Conservation (phyloP, 1,140 invertebrate genomes). For the Ips typographus region DNA sequence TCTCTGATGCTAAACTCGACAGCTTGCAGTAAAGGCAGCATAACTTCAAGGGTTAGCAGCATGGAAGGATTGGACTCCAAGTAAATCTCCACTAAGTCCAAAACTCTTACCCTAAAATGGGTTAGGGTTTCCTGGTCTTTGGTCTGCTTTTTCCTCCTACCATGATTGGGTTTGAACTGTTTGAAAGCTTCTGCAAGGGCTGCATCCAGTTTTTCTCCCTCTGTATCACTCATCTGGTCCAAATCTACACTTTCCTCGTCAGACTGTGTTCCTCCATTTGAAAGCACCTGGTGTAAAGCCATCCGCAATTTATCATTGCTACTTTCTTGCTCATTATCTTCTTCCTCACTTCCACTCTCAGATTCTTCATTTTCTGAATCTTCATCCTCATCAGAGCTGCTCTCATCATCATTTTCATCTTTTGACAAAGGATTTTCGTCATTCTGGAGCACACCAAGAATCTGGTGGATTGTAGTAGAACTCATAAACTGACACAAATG, state of each 20-base stretch:
- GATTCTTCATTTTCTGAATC: constrained; percentile 54
- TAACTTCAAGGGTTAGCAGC: constrained; percentile 65
- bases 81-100: constrained; percentile 72
- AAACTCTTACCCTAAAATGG: constrained; percentile 68
- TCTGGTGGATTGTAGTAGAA: constrained; percentile 66
- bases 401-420: constrained; percentile 52
- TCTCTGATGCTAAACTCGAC: constrained; percentile 70
- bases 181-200: constrained; percentile 71
- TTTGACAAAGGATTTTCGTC: constrained; percentile 60
- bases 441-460: constrained; percentile 69
- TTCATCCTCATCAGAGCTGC: constrained; percentile 52
- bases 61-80: constrained; percentile 66
- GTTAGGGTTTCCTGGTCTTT: constrained; percentile 66
- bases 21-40: constrained; percentile 63
- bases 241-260: constrained; percentile 73
- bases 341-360: constrained; percentile 47
- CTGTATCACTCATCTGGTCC: constrained; percentile 73
- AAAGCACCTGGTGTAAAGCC: constrained; percentile 65
- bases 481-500: constrained; percentile 71
- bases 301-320: constrained; percentile 65
- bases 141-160: constrained; percentile 64
- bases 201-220: constrained; percentile 70
- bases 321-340: constrained; percentile 62
- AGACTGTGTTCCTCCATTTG: constrained; percentile 56
- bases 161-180: constrained; percentile 60